A percentile compares a stretch with the other conserved stretches of the same genome.
Evolutionary conservation across 2,888 invertebrate genomes (phyloP).

Genomic region (Apantesis nais): DNA sequence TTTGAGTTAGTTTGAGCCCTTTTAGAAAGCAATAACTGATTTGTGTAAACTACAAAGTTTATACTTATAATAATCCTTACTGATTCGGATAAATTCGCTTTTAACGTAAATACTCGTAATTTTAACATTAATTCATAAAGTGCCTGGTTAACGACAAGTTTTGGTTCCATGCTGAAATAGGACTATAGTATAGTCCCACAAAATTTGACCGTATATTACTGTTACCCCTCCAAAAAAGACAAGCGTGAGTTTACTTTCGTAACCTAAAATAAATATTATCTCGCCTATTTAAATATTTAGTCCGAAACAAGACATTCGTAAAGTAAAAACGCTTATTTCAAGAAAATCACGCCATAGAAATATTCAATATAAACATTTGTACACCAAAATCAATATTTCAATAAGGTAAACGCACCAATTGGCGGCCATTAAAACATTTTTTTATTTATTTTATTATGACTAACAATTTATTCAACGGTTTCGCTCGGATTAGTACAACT

Average conservation of each 20-base stretch:
- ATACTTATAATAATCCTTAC: no score
- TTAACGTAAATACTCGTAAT: no score
- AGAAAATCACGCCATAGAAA: slow-evolving; percentile 3
- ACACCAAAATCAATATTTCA: slow-evolving; percentile 15
- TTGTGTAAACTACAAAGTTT: no score
- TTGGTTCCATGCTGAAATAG: no score
- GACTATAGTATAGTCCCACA: no score
- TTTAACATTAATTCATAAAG: no score
- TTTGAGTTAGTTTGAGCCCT: no score
- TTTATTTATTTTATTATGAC: slow-evolving; percentile 26
- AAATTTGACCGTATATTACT: no score
- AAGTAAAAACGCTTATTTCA: slow-evolving; percentile 8
- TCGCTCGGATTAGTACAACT: slow-evolving; percentile 48
- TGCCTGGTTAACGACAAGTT: no score
- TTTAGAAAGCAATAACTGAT: no score
- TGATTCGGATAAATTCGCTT: not conserved
- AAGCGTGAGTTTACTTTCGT: not conserved
- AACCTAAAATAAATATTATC: slow-evolving; percentile 3
- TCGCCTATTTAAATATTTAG: slow-evolving; percentile 14
- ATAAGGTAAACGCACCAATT: slow-evolving; percentile 42
- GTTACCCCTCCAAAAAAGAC: no score
- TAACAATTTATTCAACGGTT: slow-evolving; percentile 27
- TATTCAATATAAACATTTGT: slow-evolving; percentile 10
- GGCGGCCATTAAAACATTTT: slow-evolving; percentile 31
- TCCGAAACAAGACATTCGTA: not conserved